phyloP scores from a whole-genome alignment of 2,888 invertebrate genomes.

The Drepana falcataria region DNA sequence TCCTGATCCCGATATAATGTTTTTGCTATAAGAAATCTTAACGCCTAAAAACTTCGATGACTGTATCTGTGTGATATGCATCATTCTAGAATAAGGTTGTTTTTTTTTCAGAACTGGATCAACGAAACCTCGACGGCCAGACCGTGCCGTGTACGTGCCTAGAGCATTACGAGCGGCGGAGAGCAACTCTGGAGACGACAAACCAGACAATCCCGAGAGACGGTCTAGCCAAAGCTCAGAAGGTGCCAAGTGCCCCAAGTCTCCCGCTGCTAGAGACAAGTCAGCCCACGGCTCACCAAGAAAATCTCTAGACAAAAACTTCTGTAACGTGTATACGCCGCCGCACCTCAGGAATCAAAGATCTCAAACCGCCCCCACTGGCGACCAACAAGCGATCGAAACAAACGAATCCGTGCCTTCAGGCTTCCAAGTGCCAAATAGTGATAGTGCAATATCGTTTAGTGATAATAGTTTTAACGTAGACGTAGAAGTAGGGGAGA shows the following conservation, averaged over 20 bases:
- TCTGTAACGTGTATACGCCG: constrained; percentile 74
- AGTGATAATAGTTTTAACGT: constrained; percentile 70
- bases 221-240: constrained; percentile 43
- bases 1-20: too few relatives aligned
- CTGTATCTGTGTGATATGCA: too few relatives aligned
- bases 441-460: constrained; percentile 73
- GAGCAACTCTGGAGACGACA: constrained; percentile 32
- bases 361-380: constrained; percentile 54
- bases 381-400: constrained; percentile 43
- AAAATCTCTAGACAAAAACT: constrained; percentile 60
- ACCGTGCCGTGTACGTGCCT: constrained; percentile 89
- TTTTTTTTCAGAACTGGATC: constrained; percentile 54
- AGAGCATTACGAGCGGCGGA: constrained; percentile 79
- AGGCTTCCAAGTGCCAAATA: constrained; percentile 73
- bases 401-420: constrained; percentile 61
- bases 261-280: constrained; percentile 56
- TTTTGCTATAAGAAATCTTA: too few relatives aligned
- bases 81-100: constrained; percentile 7
- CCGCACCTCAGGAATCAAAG: constrained; percentile 66
- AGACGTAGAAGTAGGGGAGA: constrained; percentile 53
- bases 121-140: constrained; percentile 81
- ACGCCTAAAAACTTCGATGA: too few relatives aligned
- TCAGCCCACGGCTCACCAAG: constrained; percentile 59
- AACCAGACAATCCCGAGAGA: constrained; percentile 31
- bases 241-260: constrained; percentile 51